Evolutionary conservation across 1,140 invertebrate genomes (phyloP).

Genomic region (Pseudomyrmex cubaensis): DNA sequence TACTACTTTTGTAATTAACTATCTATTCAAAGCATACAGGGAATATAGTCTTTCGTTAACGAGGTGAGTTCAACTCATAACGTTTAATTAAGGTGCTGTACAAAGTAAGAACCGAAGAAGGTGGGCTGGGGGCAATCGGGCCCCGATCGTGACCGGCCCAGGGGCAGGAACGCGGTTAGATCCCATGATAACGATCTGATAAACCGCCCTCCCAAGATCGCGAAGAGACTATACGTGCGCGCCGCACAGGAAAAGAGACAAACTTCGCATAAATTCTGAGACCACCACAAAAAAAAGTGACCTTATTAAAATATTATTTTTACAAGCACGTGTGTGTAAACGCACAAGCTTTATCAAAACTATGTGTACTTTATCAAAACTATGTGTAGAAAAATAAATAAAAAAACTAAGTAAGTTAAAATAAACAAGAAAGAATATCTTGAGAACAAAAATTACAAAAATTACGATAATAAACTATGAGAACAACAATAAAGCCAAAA

Average conservation of each 20-base stretch:
- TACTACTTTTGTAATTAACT: constrained; percentile 68
- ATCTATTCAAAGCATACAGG: constrained; percentile 64
- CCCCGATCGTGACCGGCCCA: constrained; percentile 83
- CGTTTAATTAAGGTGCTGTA: constrained; percentile 85
- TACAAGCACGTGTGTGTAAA: neutral
- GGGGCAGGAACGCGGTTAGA: constrained; percentile 83
- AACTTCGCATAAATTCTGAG: constrained; percentile 24
- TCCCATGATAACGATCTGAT: constrained; percentile 84
- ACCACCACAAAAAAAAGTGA: constrained; percentile 35
- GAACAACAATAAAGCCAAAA: neutral
- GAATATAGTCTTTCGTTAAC: constrained; percentile 81
- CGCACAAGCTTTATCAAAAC: neutral
- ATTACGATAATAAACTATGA: too few relatives aligned
- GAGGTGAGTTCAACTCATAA: constrained; percentile 84
- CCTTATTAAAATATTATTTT: constrained; percentile 25
- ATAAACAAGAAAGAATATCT: constrained; percentile 2
- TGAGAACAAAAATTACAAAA: too few relatives aligned
- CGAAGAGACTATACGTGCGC: constrained; percentile 64
- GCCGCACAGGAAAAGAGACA: constrained; percentile 50
- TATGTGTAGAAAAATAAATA: neutral
- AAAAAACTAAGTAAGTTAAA: too few relatives aligned
- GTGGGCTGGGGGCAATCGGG: constrained; percentile 65
- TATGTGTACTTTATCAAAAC: neutral
- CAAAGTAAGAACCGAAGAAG: constrained; percentile 70
- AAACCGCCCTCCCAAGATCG: constrained; percentile 84